phyloP scores from a whole-genome alignment of 2,888 invertebrate genomes.

The Caenorhabditis parvicauda region DNA sequence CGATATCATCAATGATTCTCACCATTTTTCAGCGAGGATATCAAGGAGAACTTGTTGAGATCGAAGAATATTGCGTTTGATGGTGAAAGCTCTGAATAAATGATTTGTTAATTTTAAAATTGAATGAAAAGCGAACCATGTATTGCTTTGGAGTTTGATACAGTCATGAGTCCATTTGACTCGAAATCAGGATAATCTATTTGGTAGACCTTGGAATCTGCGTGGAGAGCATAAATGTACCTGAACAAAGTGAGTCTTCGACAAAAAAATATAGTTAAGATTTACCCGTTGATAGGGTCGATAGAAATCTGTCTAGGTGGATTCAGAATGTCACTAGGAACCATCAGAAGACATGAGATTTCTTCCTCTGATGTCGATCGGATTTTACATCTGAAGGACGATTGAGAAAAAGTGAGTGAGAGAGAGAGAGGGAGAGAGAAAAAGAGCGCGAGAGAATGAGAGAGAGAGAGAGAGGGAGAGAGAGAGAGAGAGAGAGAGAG shows the following conservation, averaged over 20 bases:
- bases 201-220: conserved; percentile 44
- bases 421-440: too few relatives aligned
- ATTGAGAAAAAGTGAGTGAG: too few relatives aligned
- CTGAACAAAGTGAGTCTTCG: conserved; percentile 21
- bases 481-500: too few relatives aligned
- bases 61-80: conserved; percentile 47
- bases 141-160: conserved; percentile 30
- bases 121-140: conserved; percentile 8
- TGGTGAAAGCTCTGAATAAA: conserved; percentile 31
- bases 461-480: too few relatives aligned
- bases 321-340: conserved; percentile 27
- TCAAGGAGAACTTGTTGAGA: conserved; percentile 26
- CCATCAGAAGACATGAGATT: conserved; percentile 22
- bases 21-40: conserved; percentile 47
- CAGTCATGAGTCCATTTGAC: conserved; percentile 34
- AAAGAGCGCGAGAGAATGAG: too few relatives aligned
- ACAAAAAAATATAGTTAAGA: background rate
- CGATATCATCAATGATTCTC: too few relatives aligned
- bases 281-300: conserved; percentile 52
- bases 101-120: background rate
- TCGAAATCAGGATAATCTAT: conserved; percentile 41
- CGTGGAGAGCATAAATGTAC: conserved; percentile 46
- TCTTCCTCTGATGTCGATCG: conserved; percentile 16
- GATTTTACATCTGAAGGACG: conserved; percentile 12
- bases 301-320: conserved; percentile 47